Conservation (phyloP, 2,888 invertebrate species). For the Operophtera brumata region DNA sequence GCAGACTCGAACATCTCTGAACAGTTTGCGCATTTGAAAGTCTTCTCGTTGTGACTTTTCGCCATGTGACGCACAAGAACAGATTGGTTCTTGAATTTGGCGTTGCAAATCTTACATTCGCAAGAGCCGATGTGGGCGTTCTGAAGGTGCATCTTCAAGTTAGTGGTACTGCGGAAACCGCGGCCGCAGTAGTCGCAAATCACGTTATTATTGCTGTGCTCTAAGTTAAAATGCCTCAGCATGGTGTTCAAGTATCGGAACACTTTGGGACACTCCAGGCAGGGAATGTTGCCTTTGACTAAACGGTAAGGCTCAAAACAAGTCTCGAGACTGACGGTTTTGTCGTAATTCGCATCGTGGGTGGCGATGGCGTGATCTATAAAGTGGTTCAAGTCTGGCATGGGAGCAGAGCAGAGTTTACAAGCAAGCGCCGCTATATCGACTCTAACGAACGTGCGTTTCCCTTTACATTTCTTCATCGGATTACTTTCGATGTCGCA, state of each 20-base stretch:
- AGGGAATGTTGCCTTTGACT: slow-evolving; percentile 65
- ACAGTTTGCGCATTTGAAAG: slow-evolving; percentile 67
- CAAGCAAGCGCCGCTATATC: slow-evolving; percentile 60
- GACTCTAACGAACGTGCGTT: slow-evolving; percentile 61
- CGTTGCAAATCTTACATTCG: slow-evolving; percentile 61
- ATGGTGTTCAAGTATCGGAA: slow-evolving; percentile 66
- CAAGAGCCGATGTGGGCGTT: slow-evolving; percentile 61
- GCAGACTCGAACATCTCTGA: slow-evolving; percentile 73
- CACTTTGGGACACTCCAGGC: slow-evolving; percentile 56
- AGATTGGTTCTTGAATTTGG: slow-evolving; percentile 64
- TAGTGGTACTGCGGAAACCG: slow-evolving; percentile 58
- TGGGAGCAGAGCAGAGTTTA: slow-evolving; percentile 60
- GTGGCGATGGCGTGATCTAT: slow-evolving; percentile 61
- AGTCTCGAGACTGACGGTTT: slow-evolving; percentile 41
- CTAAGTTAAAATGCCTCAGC: slow-evolving; percentile 63
- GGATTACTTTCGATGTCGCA: slow-evolving; percentile 64
- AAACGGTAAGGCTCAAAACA: slow-evolving; percentile 65
- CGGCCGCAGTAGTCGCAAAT: slow-evolving; percentile 72
- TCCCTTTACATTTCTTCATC: slow-evolving; percentile 67
- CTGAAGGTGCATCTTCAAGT: slow-evolving; percentile 63
- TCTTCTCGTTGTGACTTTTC: slow-evolving; percentile 63
- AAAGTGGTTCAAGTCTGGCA: slow-evolving; percentile 50
- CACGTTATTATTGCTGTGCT: slow-evolving; percentile 65
- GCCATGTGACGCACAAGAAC: slow-evolving; percentile 67
- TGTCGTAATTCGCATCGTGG: slow-evolving; percentile 66